A percentile compares a stretch with the other conserved stretches of the same genome.
phyloP scores from a whole-genome alignment of 92 coral and sea anemone genomes.

The Micromussa lordhowensis region DNA sequence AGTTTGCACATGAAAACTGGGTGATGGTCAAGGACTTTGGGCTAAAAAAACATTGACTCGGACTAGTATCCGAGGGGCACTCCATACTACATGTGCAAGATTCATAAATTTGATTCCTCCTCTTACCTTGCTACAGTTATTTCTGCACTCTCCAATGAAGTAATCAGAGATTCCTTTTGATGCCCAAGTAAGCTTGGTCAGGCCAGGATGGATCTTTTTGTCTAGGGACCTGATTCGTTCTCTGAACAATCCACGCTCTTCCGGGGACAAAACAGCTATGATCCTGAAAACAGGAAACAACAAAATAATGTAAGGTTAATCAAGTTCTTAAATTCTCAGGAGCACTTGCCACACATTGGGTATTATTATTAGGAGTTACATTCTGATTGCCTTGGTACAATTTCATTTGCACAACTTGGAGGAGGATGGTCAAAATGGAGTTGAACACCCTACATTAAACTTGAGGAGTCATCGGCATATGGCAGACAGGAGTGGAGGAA shows the following conservation, averaged over 20 bases:
- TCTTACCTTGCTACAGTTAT: slow-evolving; percentile 95
- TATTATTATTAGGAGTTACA: background rate
- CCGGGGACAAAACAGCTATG: slow-evolving; percentile 94
- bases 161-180: slow-evolving; percentile 99
- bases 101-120: background rate
- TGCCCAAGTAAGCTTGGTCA: slow-evolving; percentile 98
- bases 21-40: background rate
- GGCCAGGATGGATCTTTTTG: slow-evolving; percentile 98
- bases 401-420: background rate
- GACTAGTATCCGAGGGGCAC: background rate
- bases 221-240: slow-evolving; percentile 98
- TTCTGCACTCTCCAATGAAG: slow-evolving; percentile 99
- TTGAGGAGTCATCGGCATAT: too few relatives aligned
- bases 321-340: background rate
- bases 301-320: background rate
- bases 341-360: background rate
- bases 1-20: background rate
- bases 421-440: too few relatives aligned
- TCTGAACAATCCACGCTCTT: slow-evolving; percentile 93
- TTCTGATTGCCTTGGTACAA: background rate
- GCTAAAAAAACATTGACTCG: background rate
- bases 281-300: slow-evolving; percentile 64
- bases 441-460: too few relatives aligned
- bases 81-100: background rate
- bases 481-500: too few relatives aligned